Evolutionary conservation across 2,113 vertebrate genomes (phyloP), one percentile per base, ranked within the genome.

Genomic region (Craseonycteris thonglongyai): DNA sequence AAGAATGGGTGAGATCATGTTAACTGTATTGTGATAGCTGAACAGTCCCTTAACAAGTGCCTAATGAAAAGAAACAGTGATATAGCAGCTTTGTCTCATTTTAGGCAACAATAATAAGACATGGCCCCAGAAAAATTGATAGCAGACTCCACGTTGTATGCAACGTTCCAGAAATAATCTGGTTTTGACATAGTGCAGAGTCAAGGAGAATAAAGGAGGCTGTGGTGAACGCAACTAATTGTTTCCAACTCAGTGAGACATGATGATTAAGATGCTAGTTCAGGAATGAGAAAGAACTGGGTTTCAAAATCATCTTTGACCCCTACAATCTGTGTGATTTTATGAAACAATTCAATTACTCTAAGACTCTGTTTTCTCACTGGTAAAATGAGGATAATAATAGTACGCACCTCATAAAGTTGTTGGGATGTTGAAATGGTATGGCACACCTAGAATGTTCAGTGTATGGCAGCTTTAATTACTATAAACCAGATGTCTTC

Each of bases 61-160:
- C 79, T 96, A 80, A 86, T 94, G 69, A 96, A 97, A 97, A 96
- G 83, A 94, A 97, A 97, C 95, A 97, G 90, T 88, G 96, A 94
- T 97, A 82, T 66, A 69, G 94, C 88, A 98, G 97, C 75, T 78
- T 18, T 96, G 94, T 96, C 79, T 96, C 90, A 95, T 96, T 91
- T 96, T 54, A 93, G 86, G 93, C 65, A 96, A 92, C 69, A 97
- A 94, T 72, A 93, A 87, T 84, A 96, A 83, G 86, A 86, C 92
- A n/a, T 93, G 78, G 75, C 63, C 78, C 61, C 51, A 88, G 95
- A 97, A 97, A 96, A 98, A 97, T 87, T 97, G 95, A 96, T 84
- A 97, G 90, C 95, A 97, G 95, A 96, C 97, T 96, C 95, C 28
- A n/a, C n/a, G 26, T 75, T 96, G 92, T 96, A 88, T 93, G 66